A percentile compares a stretch with the other conserved stretches of the same genome.
Conservation (phyloP, 2,888 invertebrate genomes). For the Mycalesis mineus region DNA sequence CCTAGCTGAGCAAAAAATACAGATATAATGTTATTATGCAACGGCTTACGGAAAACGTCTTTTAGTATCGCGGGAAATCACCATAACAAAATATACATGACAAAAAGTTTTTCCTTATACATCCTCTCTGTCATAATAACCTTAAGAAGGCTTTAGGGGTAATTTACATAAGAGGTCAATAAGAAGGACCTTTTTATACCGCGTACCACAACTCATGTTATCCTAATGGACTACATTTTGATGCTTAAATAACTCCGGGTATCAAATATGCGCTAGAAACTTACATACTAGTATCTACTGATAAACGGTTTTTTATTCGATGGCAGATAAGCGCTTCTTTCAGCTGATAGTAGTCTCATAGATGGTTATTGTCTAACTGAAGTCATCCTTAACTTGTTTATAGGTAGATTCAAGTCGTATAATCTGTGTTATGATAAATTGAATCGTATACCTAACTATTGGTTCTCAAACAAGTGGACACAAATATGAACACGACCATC, state of each 20-base stretch:
- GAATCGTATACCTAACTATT: no score
- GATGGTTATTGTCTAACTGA: no score
- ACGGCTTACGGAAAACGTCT: not conserved
- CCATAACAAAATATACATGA: slow-evolving; percentile 26
- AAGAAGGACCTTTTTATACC: slow-evolving; percentile 18
- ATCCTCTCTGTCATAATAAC: slow-evolving; percentile 18
- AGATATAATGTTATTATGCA: not conserved
- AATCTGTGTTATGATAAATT: no score
- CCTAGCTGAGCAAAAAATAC: no score
- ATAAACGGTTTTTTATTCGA: not conserved
- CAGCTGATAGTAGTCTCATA: no score
- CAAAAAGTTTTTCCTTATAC: slow-evolving; percentile 22
- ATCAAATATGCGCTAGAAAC: not conserved
- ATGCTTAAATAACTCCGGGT: slow-evolving; percentile 2
- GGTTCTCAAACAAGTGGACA: no score
- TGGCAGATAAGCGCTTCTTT: no score
- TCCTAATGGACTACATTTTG: slow-evolving; percentile 22
- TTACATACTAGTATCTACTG: not conserved
- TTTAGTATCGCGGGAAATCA: slow-evolving; percentile 9
- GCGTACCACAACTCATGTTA: slow-evolving; percentile 20
- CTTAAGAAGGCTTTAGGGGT: slow-evolving; percentile 18
- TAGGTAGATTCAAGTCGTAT: no score
- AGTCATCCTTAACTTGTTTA: no score
- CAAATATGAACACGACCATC: no score
- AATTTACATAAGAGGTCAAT: slow-evolving; percentile 24